Evolutionary conservation across 2,113 vertebrate species (phyloP).

Genomic region (Paradisaea rubra): DNA sequence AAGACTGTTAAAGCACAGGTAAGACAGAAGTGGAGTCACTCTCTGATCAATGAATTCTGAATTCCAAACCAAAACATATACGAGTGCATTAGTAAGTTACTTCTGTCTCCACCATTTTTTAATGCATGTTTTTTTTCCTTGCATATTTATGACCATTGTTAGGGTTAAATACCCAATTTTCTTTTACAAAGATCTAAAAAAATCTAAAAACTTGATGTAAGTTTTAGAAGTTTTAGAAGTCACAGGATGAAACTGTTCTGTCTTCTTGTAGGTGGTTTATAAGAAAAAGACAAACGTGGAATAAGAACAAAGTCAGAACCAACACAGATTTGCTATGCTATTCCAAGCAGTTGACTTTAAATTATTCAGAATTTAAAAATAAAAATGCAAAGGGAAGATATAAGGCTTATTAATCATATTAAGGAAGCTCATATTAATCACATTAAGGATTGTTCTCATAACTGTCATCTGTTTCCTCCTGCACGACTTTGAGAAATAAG

Average conservation of each 20-base stretch:
- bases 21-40: background rate
- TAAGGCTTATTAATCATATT: background rate
- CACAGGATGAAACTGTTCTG: background rate
- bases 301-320: background rate
- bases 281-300: background rate
- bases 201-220: background rate
- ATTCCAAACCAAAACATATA: background rate
- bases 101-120: accelerated
- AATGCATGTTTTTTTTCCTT: background rate
- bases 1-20: background rate
- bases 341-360: background rate
- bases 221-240: background rate
- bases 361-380: background rate
- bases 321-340: background rate
- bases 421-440: background rate
- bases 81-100: background rate
- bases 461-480: background rate
- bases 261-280: background rate
- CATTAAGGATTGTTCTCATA: background rate
- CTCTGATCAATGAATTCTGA: background rate
- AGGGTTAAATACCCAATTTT: background rate
- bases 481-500: background rate
- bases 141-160: background rate
- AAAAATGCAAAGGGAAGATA: background rate
- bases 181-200: background rate